Conservation (phyloP, 2,797 vertebrate genomes). For the Sarcoramphus papa region DNA sequence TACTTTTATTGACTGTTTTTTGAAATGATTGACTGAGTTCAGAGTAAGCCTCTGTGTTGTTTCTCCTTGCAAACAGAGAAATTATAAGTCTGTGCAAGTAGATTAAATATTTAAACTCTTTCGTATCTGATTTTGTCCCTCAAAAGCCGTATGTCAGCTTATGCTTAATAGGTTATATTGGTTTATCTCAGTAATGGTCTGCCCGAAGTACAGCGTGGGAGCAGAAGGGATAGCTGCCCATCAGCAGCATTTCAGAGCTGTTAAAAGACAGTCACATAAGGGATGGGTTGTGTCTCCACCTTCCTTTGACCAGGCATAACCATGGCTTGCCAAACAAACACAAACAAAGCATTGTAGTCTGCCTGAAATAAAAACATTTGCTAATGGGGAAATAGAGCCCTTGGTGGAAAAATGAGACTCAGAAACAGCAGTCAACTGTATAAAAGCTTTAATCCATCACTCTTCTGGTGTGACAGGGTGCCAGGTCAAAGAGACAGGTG, state of each 20-base stretch:
- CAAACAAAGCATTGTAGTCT: not conserved
- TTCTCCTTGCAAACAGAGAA: not conserved
- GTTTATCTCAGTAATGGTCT: not conserved
- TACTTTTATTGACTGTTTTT: slow-evolving; percentile 16
- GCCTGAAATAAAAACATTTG: not conserved
- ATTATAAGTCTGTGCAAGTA: not conserved
- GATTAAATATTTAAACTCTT: not conserved
- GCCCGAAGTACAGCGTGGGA: not conserved
- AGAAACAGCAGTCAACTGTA: not conserved
- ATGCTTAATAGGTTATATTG: not conserved
- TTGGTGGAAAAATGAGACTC: slow-evolving; percentile 4
- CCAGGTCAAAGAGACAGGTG: slow-evolving; percentile 1
- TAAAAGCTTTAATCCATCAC: slow-evolving; percentile 9
- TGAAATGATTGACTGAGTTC: not conserved
- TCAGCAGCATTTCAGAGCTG: not conserved
- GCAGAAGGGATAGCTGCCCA: not conserved
- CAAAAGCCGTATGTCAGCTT: not conserved
- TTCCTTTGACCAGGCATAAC: not conserved
- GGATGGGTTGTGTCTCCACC: not conserved
- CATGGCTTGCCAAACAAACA: not conserved
- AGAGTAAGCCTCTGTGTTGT: not conserved
- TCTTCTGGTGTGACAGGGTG: not conserved
- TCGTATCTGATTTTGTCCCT: not conserved
- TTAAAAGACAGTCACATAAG: not conserved
- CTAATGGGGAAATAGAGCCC: not conserved